Evolutionary conservation across 2,888 invertebrate species (phyloP), one percentile per base, ranked within the genome.

Genomic region (Mesoligia furuncula): DNA sequence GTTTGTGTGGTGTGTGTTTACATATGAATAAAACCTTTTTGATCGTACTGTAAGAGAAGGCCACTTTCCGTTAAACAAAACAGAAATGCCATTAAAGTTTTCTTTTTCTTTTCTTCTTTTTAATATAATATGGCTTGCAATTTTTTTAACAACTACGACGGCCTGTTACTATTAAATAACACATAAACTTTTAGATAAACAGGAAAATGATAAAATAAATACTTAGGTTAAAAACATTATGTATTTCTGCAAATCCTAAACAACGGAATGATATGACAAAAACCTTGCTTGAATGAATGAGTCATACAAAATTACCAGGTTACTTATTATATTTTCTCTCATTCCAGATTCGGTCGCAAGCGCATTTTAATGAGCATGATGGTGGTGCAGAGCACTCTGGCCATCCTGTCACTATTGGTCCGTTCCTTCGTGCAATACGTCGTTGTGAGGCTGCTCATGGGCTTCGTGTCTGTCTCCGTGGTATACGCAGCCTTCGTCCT

Each of bases 401-500:
- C 97, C n/a, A 95, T 97, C 66, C 93, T 97, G n/a, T 97, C 98
- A 1, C 97, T 98, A 20, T 97, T 98, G 88, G 97, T 97, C 7
- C 97, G 98, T 36, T 98, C 98, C 86, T 98, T 98, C 93, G 95
- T 97, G 85, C 96, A 98, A 83, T 98, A 98, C 93, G 97, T 98
- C 67, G 94, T 97, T 0, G 96, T 98, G 65, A 96, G 98, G 66
- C 97, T 98, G 7, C 90, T 98, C 6, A 97, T 98, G 92, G 98
- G 98, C 0, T 97, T 98, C 87, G 98, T 98, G 24, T 98, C 98
- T 1, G 98, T 98, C n/a, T 98, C 98, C 31, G 98, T 98, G 69
- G 98, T 98, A 42, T 98, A 98, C 93, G 98, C 98, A 61, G 98
- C 98, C 45, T 98, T 98, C 88, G 98, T 98, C 11, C 95, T 98